These are phyloP conservation scores for Pseudomugil gertrudae DNA, from an alignment of 2,797 vertebrate species.

Conservation along the genomic window DNA sequence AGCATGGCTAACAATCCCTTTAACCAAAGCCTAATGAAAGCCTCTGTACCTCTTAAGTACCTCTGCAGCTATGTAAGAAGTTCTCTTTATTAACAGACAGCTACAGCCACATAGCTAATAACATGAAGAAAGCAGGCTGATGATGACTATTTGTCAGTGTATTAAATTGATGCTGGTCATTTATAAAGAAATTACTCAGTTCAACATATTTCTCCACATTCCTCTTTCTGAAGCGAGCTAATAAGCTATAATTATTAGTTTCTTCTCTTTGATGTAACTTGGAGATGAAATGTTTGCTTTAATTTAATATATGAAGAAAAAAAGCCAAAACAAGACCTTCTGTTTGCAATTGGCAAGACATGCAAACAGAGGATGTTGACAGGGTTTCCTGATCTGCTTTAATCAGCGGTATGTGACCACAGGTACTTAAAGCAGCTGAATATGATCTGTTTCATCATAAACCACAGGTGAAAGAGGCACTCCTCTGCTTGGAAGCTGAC, in stretches of 20 bases:
- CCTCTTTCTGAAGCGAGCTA: constrained; percentile 10
- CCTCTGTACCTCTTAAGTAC: constrained; percentile 68
- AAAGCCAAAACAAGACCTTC: constrained; percentile 35
- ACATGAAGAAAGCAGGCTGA: constrained; percentile 29
- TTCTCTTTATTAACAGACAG: constrained; percentile 66
- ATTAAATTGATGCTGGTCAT: constrained; percentile 23
- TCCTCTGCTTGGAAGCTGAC: constrained; percentile 30
- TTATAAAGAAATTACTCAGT: constrained; percentile 21
- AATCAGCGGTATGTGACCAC: constrained; percentile 25
- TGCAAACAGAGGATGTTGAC: constrained; percentile 38
- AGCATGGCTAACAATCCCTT: constrained; percentile 67
- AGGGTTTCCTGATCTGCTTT: constrained; percentile 44
- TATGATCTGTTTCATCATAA: constrained; percentile 28
- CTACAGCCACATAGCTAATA: constrained; percentile 62
- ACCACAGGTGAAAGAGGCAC: constrained; percentile 38
- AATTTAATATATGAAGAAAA: constrained; percentile 33
- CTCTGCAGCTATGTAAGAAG: constrained; percentile 67
- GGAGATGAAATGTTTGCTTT: constrained; percentile 31
- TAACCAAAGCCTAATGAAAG: constrained; percentile 69
- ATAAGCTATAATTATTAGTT: constrained; percentile 6
- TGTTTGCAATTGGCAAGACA: constrained; percentile 3
- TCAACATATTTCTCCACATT: neutral
- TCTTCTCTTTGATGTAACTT: constrained; percentile 5
- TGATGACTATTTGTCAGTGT: constrained; percentile 35
- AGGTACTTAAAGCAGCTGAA: constrained; percentile 15